Percentiles rank a stretch among this genome's conserved stretches.
Evolutionary conservation across 2,888 invertebrate species (phyloP).

Genomic region (Nysson spinosus): DNA sequence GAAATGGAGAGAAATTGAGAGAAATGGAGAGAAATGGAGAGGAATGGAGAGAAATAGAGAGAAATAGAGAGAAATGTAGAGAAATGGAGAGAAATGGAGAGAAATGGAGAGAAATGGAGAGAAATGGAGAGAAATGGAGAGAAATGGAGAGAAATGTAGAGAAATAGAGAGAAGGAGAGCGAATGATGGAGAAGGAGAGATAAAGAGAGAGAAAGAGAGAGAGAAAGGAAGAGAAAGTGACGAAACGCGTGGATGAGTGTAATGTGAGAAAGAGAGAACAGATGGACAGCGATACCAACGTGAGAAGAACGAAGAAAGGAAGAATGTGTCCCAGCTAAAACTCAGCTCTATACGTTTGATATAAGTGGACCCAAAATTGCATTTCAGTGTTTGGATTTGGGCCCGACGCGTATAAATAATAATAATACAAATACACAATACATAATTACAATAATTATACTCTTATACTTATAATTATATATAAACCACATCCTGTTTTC

Average conservation of each 20-base stretch:
- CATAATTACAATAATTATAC: too few relatives aligned
- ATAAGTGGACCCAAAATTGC: too few relatives aligned
- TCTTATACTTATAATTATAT: too few relatives aligned
- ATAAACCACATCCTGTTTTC: too few relatives aligned
- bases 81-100: not conserved
- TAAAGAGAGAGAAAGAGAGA: conserved; percentile 33
- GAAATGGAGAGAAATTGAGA: conserved; percentile 41
- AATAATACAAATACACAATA: too few relatives aligned
- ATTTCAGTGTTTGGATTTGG: too few relatives aligned
- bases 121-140: not conserved
- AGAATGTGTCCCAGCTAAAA: too few relatives aligned
- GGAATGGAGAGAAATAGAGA: conserved; percentile 10
- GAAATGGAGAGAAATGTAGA: conserved; percentile 14
- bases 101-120: not conserved
- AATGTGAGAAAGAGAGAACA: conserved; percentile 5
- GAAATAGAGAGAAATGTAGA: too few relatives aligned
- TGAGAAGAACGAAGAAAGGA: not conserved
- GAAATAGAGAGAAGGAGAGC: conserved; percentile 22
- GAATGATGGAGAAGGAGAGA: conserved; percentile 9
- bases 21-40: conserved; percentile 31
- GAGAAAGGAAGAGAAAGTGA: conserved; percentile 44
- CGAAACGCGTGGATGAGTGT: conserved; percentile 22
- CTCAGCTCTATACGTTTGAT: too few relatives aligned
- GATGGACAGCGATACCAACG: too few relatives aligned
- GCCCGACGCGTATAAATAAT: too few relatives aligned